A percentile compares a stretch with the other conserved stretches of the same genome.
Conservation (phyloP, 2,888 invertebrate species). For the Pegoplata infirma region DNA sequence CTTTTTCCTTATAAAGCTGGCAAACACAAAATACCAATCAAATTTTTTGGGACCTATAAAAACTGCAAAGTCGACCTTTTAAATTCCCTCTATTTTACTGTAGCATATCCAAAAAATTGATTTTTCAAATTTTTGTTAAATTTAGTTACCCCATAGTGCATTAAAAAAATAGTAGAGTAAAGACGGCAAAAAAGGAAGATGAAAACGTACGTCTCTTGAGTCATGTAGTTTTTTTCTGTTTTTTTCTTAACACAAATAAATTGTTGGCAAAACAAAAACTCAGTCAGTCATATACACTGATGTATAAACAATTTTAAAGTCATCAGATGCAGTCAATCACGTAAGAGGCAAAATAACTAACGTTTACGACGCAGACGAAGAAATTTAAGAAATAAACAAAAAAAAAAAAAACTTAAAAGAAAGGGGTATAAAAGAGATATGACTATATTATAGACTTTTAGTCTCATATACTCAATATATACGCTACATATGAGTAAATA, state of each 20-base stretch:
- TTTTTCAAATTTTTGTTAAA: too few species aligned
- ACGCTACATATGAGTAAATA: neutral
- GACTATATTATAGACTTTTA: neutral
- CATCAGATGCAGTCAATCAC: slow-evolving; percentile 63
- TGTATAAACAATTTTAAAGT: slow-evolving; percentile 51
- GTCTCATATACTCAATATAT: too few species aligned
- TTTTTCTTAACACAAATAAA: neutral
- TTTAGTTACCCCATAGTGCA: neutral
- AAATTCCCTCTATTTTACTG: too few species aligned
- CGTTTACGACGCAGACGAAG: neutral
- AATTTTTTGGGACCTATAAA: too few species aligned
- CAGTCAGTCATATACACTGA: slow-evolving; percentile 21
- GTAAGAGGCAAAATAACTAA: slow-evolving; percentile 39
- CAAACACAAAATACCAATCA: too few species aligned
- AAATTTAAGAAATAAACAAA: neutral
- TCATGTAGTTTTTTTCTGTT: neutral
- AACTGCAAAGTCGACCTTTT: too few species aligned
- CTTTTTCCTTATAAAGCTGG: too few species aligned
- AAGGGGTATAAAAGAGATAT: neutral
- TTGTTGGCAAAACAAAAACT: neutral
- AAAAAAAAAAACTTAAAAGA: neutral
- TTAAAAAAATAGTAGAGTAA: neutral
- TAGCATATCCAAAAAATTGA: too few species aligned
- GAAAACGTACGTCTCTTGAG: neutral
- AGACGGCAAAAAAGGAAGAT: neutral